These are phyloP conservation scores for Balaenoptera acutorostrata DNA, from an alignment of 2,113 vertebrate species.

Conservation along the genomic window DNA sequence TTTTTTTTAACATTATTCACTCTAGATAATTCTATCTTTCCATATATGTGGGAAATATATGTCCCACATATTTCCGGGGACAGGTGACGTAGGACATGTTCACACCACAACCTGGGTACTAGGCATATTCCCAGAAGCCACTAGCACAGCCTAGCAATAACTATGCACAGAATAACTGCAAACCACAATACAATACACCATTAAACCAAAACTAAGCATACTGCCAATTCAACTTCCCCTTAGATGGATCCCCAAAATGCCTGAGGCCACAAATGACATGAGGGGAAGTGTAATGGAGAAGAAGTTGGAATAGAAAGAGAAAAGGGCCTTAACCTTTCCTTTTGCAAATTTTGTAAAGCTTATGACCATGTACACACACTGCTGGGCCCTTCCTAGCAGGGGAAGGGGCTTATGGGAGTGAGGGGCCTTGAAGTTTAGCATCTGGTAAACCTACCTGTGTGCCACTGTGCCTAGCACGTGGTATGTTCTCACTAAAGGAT, in stretches of 20 bases:
- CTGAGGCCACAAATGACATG: neutral
- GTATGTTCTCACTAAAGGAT: neutral
- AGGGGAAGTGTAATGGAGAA: neutral
- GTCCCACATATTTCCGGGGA: neutral
- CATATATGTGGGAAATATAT: too few relatives aligned
- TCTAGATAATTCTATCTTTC: neutral
- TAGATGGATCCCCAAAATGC: neutral
- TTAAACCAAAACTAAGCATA: constrained; percentile 26
- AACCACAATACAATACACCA: constrained; percentile 26
- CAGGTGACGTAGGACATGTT: neutral
- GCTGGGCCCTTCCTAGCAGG: neutral
- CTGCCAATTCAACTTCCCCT: neutral
- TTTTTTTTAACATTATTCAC: neutral
- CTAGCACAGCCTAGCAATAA: neutral
- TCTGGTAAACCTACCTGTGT: neutral
- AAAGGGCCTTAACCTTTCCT: neutral
- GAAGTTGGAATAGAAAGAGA: neutral
- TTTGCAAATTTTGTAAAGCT: neutral
- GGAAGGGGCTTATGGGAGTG: neutral
- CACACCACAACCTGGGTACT: neutral
- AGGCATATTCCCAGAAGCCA: neutral
- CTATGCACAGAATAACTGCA: neutral
- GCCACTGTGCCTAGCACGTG: neutral
- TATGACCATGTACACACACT: accelerated
- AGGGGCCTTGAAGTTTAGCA: neutral